These are phyloP conservation scores for Nesogale talazaci DNA, from an alignment of 2,113 vertebrate species.

Conservation along the genomic window DNA sequence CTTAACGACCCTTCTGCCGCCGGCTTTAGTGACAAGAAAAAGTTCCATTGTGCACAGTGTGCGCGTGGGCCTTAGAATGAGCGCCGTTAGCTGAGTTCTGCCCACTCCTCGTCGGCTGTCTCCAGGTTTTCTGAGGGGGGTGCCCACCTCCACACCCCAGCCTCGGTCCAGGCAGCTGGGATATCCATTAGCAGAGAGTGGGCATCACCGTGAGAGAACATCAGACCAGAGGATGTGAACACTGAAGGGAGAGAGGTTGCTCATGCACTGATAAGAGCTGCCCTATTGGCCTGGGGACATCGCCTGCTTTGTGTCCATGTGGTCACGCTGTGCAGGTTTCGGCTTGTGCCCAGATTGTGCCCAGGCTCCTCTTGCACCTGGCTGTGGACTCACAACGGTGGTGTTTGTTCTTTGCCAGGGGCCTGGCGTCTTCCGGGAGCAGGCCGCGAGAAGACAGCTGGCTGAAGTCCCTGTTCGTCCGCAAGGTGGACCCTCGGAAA, in stretches of 20 bases:
- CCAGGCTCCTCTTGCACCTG: too few species aligned
- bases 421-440: conserved; percentile 83
- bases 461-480: conserved; percentile 97
- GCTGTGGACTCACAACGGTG: not conserved
- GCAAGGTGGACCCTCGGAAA: conserved; percentile 97
- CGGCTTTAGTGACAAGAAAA: not conserved
- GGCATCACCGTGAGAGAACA: not conserved
- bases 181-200: not conserved
- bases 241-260: too few species aligned
- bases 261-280: not conserved
- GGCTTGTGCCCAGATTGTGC: too few species aligned
- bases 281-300: not conserved
- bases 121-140: too few species aligned
- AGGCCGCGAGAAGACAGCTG: conserved; percentile 93
- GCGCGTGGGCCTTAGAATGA: not conserved
- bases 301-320: too few species aligned
- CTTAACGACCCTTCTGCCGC: too few species aligned
- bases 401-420: conserved; percentile 82
- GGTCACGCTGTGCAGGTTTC: too few species aligned
- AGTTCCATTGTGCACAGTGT: not conserved
- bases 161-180: not conserved
- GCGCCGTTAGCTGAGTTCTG: not conserved
- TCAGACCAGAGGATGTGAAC: too few species aligned
- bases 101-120: too few species aligned
- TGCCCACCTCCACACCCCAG: too few species aligned